These are phyloP conservation scores for Heliocidaris erythrogramma DNA, from an alignment of 35 echinoderm and acorn worm genomes.

Conservation along the genomic window DNA sequence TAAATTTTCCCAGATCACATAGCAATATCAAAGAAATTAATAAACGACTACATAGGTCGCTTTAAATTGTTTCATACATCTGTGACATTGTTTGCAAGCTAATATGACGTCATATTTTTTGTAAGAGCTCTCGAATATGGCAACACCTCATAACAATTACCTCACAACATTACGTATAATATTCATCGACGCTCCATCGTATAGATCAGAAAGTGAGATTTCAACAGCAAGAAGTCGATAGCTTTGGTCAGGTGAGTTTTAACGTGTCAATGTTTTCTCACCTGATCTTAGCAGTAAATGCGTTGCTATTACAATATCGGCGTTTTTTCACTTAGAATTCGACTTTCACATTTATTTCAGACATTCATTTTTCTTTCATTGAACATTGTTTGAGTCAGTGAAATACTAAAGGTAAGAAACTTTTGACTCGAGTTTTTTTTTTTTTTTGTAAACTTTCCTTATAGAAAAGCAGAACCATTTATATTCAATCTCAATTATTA, in stretches of 20 bases:
- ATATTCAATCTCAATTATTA: no score
- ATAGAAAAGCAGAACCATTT: no score
- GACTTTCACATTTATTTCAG: neutral
- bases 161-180: neutral
- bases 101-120: neutral
- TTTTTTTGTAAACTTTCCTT: no score
- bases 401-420: neutral
- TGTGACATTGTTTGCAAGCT: neutral
- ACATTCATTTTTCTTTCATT: neutral
- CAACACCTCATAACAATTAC: neutral
- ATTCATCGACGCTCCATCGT: neutral
- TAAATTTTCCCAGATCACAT: no score
- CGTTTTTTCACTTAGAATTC: neutral
- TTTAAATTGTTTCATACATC: neutral
- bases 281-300: neutral
- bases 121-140: neutral
- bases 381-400: neutral
- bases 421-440: no score
- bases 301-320: neutral
- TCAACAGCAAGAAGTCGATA: neutral
- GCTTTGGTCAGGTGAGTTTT: neutral
- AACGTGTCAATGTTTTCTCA: neutral
- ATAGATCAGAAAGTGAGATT: neutral
- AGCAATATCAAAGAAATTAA: no score
- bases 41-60: no score